Base-by-base conservation (phyloP, 2,797 vertebrate species). In the Kryptopterus vitreolus region DNA sequence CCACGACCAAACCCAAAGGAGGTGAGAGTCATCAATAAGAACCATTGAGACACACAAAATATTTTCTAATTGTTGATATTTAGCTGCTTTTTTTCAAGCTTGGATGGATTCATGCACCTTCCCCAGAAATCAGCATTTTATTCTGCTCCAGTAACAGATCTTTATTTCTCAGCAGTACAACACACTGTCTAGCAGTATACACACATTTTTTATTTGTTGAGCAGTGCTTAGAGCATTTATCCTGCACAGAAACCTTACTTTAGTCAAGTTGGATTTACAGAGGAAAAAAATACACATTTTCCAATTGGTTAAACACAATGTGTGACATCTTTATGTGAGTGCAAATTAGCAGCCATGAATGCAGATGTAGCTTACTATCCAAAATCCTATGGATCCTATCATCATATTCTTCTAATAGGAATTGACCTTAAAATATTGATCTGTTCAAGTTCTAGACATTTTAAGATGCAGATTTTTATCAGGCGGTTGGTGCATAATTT, bases 1-100 rank as follows among this genome's bases (percentile, higher is more conserved):
- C 69, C 10, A 92, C 92, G 3, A 85, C 88, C 78, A 91, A 92
- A 52, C 88, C 89, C 63, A 92, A 91, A 68, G 80, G 88, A 89
- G 92, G 91, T 92, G 76, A 89, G 83, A 72, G 52, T 59, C 29
- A 70, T 55, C 52, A 24, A 6, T n/a, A 43, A 6, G 10, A 77
- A n/a, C 26, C 4, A 69, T 77, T 4, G n/a, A 65, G 35, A 26
- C 48, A 59, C 15, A 26, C 4, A 58, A 3, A 24, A 22, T 10
- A 26, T 13, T 62, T 24, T 69, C 66, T 46, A 26, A 35, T n/a
- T 71, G 43, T 11, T 16, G 7, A 15, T 55, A 31, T 22, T 31
- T 8, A 29, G 46, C 18, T 52, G 38, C 46, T 58, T 78, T 16
- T 61, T 20, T 57, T 73, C n/a, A 82, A 66, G 69, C 69, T 38